Base-by-base conservation (phyloP, 2,888 invertebrate species). In the Ophion slaviceki region DNA sequence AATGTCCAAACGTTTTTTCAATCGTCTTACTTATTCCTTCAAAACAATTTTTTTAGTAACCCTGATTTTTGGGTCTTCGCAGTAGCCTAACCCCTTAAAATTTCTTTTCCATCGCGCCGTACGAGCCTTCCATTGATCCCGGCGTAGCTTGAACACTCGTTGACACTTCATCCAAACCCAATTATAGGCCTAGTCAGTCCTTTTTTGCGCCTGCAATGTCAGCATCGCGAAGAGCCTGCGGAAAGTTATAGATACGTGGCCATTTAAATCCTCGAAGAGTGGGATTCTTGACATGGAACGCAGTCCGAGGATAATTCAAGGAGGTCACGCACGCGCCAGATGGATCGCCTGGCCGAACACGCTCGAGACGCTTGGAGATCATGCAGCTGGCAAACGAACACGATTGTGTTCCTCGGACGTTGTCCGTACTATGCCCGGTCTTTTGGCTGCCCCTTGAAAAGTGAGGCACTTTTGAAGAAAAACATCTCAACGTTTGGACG, bases 301-400 rank as follows among this genome's bases (percentile, higher is more conserved):
- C 76, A 87, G 89, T 89, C 90, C 89, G 90, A 87, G 88, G 90
- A 91, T 93, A 93, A 93, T 93, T 92, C 90, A 89, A 89, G 90
- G 91, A 92, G 93, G 92, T 93, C 93, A 93, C 93, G 93, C 93
- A 93, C 92, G 91, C 91, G 92, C 92, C 93, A 93, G 93, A 93
- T 93, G 93, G 93, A 91, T 90, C 36, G 88, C 88, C 91, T 91
- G 88, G 90, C 82, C 59, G 45, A 75, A 82, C 79, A 82, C 79
- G 45, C 74, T 82, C 82, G 82, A 83, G 77, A 74, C 80, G 68
- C 53, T 32, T n/a, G 40, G 76, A 74, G 70, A 78, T 80, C 82
- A 67, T 80, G 83, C 91, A 91, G 91, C 91, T 91, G 91, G 91
- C 90, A 79, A 72, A 81, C 84, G 80, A 77, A 62, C 14, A 40